Conservation (phyloP, 1,140 invertebrate species). For the Diabrotica undecimpunctata region DNA sequence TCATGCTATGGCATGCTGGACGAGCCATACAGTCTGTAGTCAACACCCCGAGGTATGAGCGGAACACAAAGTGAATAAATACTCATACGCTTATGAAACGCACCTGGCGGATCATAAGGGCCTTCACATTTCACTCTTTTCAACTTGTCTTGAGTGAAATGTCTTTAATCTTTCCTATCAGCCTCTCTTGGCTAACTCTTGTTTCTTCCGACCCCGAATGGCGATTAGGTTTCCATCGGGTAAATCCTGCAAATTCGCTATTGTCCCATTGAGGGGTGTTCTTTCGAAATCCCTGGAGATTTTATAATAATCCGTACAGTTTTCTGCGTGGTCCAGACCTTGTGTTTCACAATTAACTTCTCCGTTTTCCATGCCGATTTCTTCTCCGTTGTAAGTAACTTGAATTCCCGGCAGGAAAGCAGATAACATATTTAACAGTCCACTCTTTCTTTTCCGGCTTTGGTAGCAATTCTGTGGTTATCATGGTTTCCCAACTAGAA, state of each 20-base stretch:
- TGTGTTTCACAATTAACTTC: conserved; percentile 49
- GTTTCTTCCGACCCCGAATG: too few relatives aligned
- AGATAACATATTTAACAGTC: conserved; percentile 53
- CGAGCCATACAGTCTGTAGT: too few relatives aligned
- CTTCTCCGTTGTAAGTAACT: conserved; percentile 75
- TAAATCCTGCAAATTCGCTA: conserved; percentile 63
- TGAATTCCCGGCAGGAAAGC: conserved; percentile 61
- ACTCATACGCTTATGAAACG: too few relatives aligned
- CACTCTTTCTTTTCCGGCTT: conserved; percentile 46
- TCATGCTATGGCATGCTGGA: too few relatives aligned
- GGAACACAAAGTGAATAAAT: too few relatives aligned
- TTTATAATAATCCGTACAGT: not conserved
- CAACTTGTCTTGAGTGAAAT: too few relatives aligned
- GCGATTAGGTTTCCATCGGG: too few relatives aligned
- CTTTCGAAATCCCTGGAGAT: conserved; percentile 46
- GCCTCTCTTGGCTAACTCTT: too few relatives aligned
- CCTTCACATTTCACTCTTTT: too few relatives aligned
- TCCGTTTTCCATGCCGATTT: conserved; percentile 65
- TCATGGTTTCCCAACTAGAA: conserved; percentile 54
- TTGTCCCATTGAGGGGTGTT: conserved; percentile 77
- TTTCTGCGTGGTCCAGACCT: conserved; percentile 47
- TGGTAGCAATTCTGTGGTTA: conserved; percentile 49
- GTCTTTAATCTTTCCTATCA: too few relatives aligned
- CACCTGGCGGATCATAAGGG: too few relatives aligned
- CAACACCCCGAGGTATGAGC: too few relatives aligned